These are phyloP conservation scores for Alethe castanea DNA, from an alignment of 2,113 vertebrate species.

Conservation along the genomic window DNA sequence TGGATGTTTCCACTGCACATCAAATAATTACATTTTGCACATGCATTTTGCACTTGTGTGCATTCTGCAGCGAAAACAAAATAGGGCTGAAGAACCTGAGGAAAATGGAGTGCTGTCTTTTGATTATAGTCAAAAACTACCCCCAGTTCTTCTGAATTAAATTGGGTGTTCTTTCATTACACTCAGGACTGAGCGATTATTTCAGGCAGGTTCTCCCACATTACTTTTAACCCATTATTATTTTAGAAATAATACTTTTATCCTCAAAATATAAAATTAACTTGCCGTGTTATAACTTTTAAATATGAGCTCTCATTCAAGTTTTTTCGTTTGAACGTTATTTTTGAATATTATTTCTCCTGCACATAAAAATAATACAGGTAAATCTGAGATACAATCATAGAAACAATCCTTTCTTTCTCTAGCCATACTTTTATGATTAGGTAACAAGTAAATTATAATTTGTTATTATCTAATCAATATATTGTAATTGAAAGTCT, in stretches of 20 bases:
- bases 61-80: slow-evolving; percentile 41
- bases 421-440: background rate
- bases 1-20: slow-evolving; percentile 35
- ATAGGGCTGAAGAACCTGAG: background rate
- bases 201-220: background rate
- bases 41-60: background rate
- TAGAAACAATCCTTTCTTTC: background rate
- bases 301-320: background rate
- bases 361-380: background rate
- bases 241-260: background rate
- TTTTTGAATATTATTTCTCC: background rate
- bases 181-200: background rate
- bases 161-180: background rate
- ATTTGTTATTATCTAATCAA: background rate
- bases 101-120: background rate
- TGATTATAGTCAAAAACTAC: background rate
- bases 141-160: background rate
- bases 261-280: background rate
- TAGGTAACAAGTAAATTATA: background rate
- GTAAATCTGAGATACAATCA: background rate
- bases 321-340: background rate
- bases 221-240: background rate
- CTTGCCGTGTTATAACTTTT: background rate
- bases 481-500: background rate
- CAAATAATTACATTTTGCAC: slow-evolving; percentile 24